phyloP scores from a whole-genome alignment of 1,140 invertebrate species.

The Pseudoatta argentina region DNA sequence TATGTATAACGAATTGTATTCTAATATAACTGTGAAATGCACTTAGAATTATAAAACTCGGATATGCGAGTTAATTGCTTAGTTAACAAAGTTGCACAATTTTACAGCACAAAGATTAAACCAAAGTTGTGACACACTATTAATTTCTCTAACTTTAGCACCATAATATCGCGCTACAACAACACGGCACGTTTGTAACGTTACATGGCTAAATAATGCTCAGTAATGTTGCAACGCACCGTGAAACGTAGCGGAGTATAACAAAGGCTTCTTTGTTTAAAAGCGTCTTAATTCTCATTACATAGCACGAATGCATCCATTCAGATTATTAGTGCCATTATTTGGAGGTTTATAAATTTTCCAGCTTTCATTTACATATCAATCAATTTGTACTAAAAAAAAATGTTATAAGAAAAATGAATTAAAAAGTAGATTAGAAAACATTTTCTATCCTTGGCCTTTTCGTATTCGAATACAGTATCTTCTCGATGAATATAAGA shows the following conservation, averaged over 20 bases:
- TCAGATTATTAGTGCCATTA: conserved; percentile 19
- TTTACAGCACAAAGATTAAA: conserved; percentile 28
- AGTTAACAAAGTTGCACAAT: conserved; percentile 42
- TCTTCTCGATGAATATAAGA: background rate
- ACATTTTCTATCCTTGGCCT: background rate
- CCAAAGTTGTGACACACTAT: conserved; percentile 47
- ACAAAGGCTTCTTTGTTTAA: conserved; percentile 41
- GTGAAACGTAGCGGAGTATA: conserved; percentile 16
- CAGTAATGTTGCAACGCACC: conserved; percentile 15
- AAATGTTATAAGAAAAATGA: background rate
- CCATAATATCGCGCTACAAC: conserved; percentile 38
- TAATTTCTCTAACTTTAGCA: conserved; percentile 39
- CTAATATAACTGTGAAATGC: conserved; percentile 33
- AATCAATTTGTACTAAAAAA: background rate
- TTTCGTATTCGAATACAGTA: background rate
- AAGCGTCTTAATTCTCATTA: conserved; percentile 48
- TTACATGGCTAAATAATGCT: conserved; percentile 52
- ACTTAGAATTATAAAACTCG: conserved; percentile 48
- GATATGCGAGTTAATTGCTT: conserved; percentile 37
- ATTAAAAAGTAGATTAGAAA: conserved; percentile 1
- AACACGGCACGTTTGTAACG: conserved; percentile 33
- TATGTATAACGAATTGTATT: conserved; percentile 15
- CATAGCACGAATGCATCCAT: background rate
- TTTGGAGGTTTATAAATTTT: background rate
- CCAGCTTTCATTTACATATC: background rate